phyloP scores from a whole-genome alignment of 1,140 invertebrate genomes.

The Lepidotrigona ventralis region DNA sequence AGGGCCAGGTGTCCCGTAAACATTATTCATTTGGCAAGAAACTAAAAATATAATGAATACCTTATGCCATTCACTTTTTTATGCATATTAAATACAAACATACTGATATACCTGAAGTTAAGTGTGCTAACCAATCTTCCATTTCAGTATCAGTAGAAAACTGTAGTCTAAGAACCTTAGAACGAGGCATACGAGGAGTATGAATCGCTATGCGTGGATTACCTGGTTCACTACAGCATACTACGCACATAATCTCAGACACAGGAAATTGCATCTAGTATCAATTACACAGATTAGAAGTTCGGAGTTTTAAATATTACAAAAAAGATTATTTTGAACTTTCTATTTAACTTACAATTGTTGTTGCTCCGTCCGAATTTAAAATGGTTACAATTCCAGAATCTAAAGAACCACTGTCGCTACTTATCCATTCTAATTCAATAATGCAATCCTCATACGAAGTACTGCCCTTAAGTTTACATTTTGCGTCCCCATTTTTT shows the following conservation, averaged over 20 bases:
- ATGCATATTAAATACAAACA: slow-evolving; percentile 14
- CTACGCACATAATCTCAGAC: slow-evolving; percentile 87
- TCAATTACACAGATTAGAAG: too few relatives aligned
- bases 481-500: slow-evolving; percentile 88
- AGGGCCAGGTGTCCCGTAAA: slow-evolving; percentile 84
- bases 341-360: slow-evolving; percentile 81
- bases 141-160: slow-evolving; percentile 89
- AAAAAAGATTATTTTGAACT: background rate
- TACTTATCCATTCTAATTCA: slow-evolving; percentile 90
- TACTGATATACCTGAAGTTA: slow-evolving; percentile 82
- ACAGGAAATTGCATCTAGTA: slow-evolving; percentile 83
- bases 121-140: slow-evolving; percentile 92
- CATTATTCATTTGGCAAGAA: slow-evolving; percentile 86
- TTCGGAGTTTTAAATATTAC: background rate
- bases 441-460: slow-evolving; percentile 87
- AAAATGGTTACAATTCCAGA: slow-evolving; percentile 88
- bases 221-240: slow-evolving; percentile 88
- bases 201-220: slow-evolving; percentile 86
- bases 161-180: slow-evolving; percentile 84
- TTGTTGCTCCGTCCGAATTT: slow-evolving; percentile 86
- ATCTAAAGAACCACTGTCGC: slow-evolving; percentile 81
- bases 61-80: background rate
- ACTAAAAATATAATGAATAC: slow-evolving; percentile 73
- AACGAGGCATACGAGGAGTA: slow-evolving; percentile 82
- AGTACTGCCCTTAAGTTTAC: slow-evolving; percentile 82